Evolutionary conservation across 2,888 invertebrate genomes (phyloP), one percentile per base, ranked within the genome.

Genomic region (Dicranocentrus wangi): DNA sequence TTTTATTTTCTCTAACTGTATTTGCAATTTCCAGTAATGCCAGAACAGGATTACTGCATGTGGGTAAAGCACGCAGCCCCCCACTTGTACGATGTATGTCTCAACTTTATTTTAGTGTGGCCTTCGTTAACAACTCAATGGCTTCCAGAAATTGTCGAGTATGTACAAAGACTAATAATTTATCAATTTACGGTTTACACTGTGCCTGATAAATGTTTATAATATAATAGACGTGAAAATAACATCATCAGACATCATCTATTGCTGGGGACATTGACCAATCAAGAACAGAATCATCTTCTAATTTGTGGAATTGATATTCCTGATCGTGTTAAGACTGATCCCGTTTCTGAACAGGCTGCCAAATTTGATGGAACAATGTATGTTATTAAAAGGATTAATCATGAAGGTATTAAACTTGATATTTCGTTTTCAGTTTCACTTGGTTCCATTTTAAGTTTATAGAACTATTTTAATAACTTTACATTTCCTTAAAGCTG

Each of bases 81-180:
- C 2, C 65, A 68, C 51, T 61, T 81, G 2, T 81, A 81, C 28
- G 75, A 81, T 19, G 27, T 66, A 23, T 81, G 75, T 39, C 61
- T 81, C 1, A 81, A 81, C 51, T 81, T 81, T 42, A 63, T 81
- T 21, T 53, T 81, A 15, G 81, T 81, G 61, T 81, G 81, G 81
- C 75, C 81, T 17, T 81, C 81, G 0, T 55, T 81, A 28, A 75
- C 81, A 27, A 43, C 42, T n/a, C 73, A 81, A 19, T 81, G 81
- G 81, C 81, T 81, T 28, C 73, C 81, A 42, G 60, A 68, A 3
- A 55, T 69, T 19, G 47, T n/a, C 21, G 70, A 75, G 81, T 81
- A 47, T 8, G 71, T 61, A 32, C 25, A 17, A 58, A 7, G 15
- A 25, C 32, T 1, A 39, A 1, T 17, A n/a, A 17, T 10, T 32